Evolutionary conservation across 2,888 invertebrate species (phyloP).

Genomic region (Leptarthrus brevirostris): DNA sequence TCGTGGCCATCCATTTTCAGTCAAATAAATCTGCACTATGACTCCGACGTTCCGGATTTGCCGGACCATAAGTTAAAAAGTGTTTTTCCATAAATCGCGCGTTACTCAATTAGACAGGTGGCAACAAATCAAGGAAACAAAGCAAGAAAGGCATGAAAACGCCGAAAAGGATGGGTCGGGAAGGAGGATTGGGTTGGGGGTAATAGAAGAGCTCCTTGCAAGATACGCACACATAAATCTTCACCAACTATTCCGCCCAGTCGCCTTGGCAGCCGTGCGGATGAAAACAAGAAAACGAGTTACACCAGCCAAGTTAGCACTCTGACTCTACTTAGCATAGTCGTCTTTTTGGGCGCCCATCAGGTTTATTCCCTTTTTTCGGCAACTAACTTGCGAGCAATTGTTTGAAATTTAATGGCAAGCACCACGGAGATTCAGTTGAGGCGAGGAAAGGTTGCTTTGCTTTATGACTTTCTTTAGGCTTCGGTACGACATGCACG

Average conservation of each 20-base stretch:
- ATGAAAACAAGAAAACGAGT: not conserved
- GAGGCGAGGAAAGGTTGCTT: not conserved
- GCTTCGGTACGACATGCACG: constrained; percentile 32
- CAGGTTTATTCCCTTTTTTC: not conserved
- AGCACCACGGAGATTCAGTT: not conserved
- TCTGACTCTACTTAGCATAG: constrained; percentile 22
- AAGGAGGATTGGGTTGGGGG: too few species aligned
- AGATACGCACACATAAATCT: too few species aligned
- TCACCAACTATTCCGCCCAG: not conserved
- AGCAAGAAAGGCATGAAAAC: not conserved
- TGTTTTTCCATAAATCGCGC: constrained; percentile 37
- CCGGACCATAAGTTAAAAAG: constrained; percentile 3
- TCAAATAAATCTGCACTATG: constrained; percentile 14
- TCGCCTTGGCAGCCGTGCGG: not conserved
- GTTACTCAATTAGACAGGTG: constrained; percentile 36
- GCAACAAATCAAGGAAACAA: constrained; percentile 23
- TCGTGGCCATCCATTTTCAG: not conserved
- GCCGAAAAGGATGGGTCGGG: not conserved
- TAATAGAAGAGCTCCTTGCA: not conserved
- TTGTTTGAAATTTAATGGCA: not conserved
- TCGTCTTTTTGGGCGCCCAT: not conserved
- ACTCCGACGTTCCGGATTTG: constrained; percentile 11
- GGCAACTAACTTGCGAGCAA: constrained; percentile 3
- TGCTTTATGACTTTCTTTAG: not conserved
- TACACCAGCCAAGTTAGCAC: constrained; percentile 17